These are phyloP conservation scores for Passer montanus DNA, from an alignment of 2,113 vertebrate species.

Conservation along the genomic window DNA sequence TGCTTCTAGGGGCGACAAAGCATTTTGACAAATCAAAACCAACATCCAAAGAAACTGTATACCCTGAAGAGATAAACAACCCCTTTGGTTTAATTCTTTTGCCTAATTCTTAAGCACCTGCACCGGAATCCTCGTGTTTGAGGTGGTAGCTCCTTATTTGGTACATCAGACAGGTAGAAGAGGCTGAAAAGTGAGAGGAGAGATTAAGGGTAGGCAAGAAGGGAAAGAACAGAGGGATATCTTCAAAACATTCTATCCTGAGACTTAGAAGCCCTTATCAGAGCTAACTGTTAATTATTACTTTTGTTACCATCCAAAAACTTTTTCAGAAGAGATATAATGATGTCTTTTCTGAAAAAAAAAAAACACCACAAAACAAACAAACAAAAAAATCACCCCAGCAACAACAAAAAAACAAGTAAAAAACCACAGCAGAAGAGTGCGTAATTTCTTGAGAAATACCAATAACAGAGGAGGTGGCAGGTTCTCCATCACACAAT, in stretches of 20 bases:
- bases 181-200: background rate
- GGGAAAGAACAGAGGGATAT: rapidly evolving
- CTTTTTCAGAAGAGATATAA: background rate
- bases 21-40: background rate
- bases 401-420: background rate
- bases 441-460: background rate
- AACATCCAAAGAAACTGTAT: background rate
- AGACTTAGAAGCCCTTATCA: background rate
- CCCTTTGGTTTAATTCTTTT: background rate
- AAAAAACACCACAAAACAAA: background rate
- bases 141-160: rapidly evolving
- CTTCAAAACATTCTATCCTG: background rate
- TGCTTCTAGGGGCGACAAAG: background rate
- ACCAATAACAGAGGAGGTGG: background rate
- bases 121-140: background rate
- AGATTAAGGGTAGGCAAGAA: background rate
- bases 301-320: background rate
- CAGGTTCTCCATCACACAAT: background rate
- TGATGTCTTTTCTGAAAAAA: background rate
- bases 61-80: background rate
- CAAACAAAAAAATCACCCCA: background rate
- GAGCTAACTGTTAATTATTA: background rate
- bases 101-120: background rate
- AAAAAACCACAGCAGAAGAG: background rate
- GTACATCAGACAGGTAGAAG: background rate